phyloP scores from a whole-genome alignment of 2,888 invertebrate species.

The Aphidoletes aphidimyza region DNA sequence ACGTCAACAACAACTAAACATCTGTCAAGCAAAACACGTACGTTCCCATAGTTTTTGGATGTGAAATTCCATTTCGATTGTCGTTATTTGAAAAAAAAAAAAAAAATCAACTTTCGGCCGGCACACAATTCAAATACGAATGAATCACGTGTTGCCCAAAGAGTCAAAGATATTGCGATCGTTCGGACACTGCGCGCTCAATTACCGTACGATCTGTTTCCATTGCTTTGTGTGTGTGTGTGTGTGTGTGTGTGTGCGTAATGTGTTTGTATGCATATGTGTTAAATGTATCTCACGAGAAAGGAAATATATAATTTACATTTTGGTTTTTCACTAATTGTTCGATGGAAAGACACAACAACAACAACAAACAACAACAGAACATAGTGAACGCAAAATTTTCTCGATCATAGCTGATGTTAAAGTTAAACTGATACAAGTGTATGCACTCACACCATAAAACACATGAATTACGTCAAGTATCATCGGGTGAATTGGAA shows the following conservation, averaged over 20 bases:
- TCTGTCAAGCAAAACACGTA: conserved; percentile 11
- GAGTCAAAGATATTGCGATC: conserved; percentile 9
- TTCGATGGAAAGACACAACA: too few relatives aligned
- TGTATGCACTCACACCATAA: too few relatives aligned
- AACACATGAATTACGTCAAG: too few relatives aligned
- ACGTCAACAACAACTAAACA: not conserved
- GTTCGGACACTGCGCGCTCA: not conserved
- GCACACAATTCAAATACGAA: conserved; percentile 4
- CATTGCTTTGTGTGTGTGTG: not conserved
- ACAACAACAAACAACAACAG: not conserved
- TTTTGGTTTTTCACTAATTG: not conserved
- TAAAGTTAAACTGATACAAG: too few relatives aligned
- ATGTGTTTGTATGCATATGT: not conserved
- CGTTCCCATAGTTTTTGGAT: not conserved
- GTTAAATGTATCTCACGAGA: not conserved
- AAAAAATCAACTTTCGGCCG: conserved; percentile 9
- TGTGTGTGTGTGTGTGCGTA: too few relatives aligned
- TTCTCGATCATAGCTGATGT: not conserved
- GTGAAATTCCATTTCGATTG: not conserved
- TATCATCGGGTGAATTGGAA: too few relatives aligned
- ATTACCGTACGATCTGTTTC: not conserved
- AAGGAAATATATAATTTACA: conserved; percentile 8
- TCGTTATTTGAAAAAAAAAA: too few relatives aligned
- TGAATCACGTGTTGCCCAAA: not conserved
- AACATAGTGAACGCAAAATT: too few relatives aligned